Base-by-base conservation (phyloP, 2,797 vertebrate genomes). In the Crenuchus spilurus region DNA sequence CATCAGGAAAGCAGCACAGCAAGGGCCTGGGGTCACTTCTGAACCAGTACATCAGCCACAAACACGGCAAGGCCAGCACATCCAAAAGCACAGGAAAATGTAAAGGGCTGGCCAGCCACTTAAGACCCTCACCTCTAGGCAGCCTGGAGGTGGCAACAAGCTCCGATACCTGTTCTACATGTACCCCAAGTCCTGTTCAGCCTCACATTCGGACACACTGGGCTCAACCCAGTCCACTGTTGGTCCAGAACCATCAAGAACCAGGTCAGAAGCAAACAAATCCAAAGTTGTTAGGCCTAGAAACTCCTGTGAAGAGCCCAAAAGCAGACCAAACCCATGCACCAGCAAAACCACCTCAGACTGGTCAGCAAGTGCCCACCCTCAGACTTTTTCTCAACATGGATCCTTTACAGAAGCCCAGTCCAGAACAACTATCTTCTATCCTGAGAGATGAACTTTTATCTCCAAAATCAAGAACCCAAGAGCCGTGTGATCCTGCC, bases 151-250 rank as follows among this genome's bases (percentile, higher is more conserved):
- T 90, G 6, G 88, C 90, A 2, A 93, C 93, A 44, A 95, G 93
- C 62, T 88, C 91, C 16, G 94, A 95, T 52, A 95, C 94, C 26
- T 95, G 94, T 68, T 95, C 94, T 51, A 96, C 95, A 48, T 94
- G 93, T 84, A 94, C 94, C 0, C 94, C 94, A 0, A 89, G 92
- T 0, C 91, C 92, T 1, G 82, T 85, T 22, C 82, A 82, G 57
- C 73, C 74, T 41, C 67, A 64, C 57, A 66, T 49, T 73, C 77
- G 67, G 7, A 75, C 60, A 4, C 77, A 80, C 1, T 89, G 85
- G 85, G 81, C 74, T 31, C 66, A 74, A 44, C 67, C 74, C 49
- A 80, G 78, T 64, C 75, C 82, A 48, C 37, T 70, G 57, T 65
- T 81, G 16, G 48, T 52, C 70, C 58, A 33, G 37, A 84, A 86